Conservation (phyloP, 2,113 vertebrate species). For the Calyptommatus sinebrachiatus region DNA sequence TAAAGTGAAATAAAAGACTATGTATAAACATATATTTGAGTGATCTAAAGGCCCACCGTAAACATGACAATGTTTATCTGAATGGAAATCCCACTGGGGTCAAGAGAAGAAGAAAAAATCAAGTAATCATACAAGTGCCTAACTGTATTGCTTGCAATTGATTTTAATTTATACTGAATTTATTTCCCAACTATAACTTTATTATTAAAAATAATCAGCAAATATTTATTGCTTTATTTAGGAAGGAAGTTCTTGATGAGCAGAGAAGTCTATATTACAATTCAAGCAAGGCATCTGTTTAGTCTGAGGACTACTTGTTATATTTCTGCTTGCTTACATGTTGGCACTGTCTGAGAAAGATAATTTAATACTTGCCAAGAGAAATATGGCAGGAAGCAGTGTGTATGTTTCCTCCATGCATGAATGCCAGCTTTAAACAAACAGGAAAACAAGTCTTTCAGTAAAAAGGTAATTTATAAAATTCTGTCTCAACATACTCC, state of each 20-base stretch:
- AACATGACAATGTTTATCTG: background rate
- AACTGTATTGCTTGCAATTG: background rate
- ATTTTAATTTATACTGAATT: constrained; percentile 7
- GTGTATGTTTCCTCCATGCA: constrained; percentile 66
- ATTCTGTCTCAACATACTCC: constrained; percentile 54
- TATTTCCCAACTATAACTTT: constrained; percentile 10
- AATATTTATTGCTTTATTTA: constrained; percentile 18
- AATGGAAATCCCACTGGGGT: background rate
- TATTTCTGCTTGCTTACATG: constrained; percentile 62
- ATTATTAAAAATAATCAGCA: constrained; percentile 22
- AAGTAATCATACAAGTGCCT: background rate
- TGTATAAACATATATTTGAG: too few relatives aligned
- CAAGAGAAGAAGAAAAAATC: background rate
- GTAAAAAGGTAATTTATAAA: constrained; percentile 58
- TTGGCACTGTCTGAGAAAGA: constrained; percentile 73
- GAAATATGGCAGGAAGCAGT: constrained; percentile 71
- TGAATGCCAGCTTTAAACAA: constrained; percentile 66
- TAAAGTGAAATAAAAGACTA: background rate
- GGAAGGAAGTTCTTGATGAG: constrained; percentile 16
- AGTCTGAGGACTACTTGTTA: constrained; percentile 66
- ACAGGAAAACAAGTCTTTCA: constrained; percentile 71
- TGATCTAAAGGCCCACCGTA: constrained; percentile 13
- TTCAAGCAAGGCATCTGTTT: constrained; percentile 62
- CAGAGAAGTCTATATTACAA: constrained; percentile 36
- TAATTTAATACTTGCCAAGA: constrained; percentile 71